Evolutionary conservation across 2,113 vertebrate species (phyloP).

Genomic region (Nibea albiflora): DNA sequence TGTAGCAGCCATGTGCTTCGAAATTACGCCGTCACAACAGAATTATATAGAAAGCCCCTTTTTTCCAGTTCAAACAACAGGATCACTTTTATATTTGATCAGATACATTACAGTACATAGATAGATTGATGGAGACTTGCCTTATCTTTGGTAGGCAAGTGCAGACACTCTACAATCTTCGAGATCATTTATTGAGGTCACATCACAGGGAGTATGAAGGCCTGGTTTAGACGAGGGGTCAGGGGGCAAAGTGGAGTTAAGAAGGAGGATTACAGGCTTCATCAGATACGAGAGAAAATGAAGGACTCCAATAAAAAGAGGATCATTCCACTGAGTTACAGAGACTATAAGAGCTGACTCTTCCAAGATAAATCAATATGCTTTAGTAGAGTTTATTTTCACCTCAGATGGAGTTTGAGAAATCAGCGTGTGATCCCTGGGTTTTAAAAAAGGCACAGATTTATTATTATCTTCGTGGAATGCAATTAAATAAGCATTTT

Average conservation of each 20-base stretch:
- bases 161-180: neutral
- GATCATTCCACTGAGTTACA: neutral
- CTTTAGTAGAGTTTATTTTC: neutral
- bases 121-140: neutral
- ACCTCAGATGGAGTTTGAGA: neutral
- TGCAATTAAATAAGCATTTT: neutral
- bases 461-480: neutral
- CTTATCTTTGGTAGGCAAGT: neutral
- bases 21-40: neutral
- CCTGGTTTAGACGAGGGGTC: constrained; percentile 2
- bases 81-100: neutral
- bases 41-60: neutral
- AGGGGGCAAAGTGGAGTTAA: constrained; percentile 1
- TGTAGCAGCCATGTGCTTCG: neutral
- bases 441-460: neutral
- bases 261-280: constrained; percentile 3
- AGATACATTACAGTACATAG: neutral
- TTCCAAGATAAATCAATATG: constrained; percentile 1
- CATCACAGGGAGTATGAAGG: neutral
- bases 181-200: constrained; percentile 6
- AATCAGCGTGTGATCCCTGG: neutral
- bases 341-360: neutral
- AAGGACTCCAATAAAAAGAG: neutral
- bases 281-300: neutral
- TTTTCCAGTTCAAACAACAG: neutral